phyloP scores from a whole-genome alignment of 1,140 invertebrate genomes.

The Agraylea sexmaculata region DNA sequence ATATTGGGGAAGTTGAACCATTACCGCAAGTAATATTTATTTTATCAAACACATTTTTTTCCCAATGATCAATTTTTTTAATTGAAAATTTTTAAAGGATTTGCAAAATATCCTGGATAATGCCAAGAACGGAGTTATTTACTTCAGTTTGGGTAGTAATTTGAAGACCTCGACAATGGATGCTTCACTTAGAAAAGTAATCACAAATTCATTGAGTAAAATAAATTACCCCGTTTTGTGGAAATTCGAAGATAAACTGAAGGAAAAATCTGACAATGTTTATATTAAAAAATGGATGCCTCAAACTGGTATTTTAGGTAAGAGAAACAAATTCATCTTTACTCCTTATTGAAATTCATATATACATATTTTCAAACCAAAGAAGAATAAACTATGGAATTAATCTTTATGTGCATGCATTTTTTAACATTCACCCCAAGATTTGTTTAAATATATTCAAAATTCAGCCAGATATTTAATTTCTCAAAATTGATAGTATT shows the following conservation, averaged over 20 bases:
- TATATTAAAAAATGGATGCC: constrained; percentile 42
- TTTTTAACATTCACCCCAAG: not conserved
- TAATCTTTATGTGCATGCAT: not conserved
- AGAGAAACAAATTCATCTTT: not conserved
- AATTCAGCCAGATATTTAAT: constrained; percentile 9
- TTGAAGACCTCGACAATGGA: constrained; percentile 31
- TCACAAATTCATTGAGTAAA: constrained; percentile 27
- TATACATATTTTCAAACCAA: no score
- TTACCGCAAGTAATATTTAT: constrained; percentile 21
- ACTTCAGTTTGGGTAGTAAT: constrained; percentile 43
- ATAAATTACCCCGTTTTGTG: constrained; percentile 36
- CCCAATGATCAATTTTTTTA: constrained; percentile 3
- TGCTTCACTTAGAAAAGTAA: constrained; percentile 20
- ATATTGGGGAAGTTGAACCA: constrained; percentile 25
- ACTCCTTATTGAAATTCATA: constrained; percentile 26
- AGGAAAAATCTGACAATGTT: constrained; percentile 34
- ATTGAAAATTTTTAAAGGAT: constrained; percentile 28
- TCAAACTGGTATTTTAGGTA: constrained; percentile 26
- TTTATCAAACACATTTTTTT: constrained; percentile 4
- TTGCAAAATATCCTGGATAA: constrained; percentile 37
- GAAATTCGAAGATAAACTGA: constrained; percentile 39
- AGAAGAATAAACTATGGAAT: not conserved
- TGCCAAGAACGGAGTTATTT: constrained; percentile 37
- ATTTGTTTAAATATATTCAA: not conserved
- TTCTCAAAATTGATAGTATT: no score